A percentile compares a stretch with the other conserved stretches of the same genome.
Evolutionary conservation across 2,888 invertebrate species (phyloP).

Genomic region (Matsumyia berberina): DNA sequence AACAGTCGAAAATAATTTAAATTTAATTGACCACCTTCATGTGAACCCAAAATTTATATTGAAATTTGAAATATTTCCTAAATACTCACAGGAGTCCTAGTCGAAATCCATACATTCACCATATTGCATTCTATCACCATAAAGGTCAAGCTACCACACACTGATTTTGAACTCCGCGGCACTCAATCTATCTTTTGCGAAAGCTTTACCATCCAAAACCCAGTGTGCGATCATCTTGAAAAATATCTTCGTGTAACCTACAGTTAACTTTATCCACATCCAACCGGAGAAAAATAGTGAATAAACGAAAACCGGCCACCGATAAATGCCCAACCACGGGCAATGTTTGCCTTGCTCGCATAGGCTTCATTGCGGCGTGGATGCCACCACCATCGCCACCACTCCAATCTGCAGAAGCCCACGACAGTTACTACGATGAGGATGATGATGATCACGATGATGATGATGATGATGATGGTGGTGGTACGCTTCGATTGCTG

Average conservation of each 20-base stretch:
- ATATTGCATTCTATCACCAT: neutral
- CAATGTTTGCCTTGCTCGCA: conserved; percentile 51
- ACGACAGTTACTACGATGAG: conserved; percentile 32
- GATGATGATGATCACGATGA: conserved; percentile 30
- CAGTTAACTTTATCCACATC: conserved; percentile 69
- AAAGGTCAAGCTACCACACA: conserved; percentile 60
- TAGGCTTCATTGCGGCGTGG: conserved; percentile 54
- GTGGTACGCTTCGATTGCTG: conserved; percentile 63
- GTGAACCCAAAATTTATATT: neutral
- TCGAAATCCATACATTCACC: neutral
- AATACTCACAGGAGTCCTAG: neutral
- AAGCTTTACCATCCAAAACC: conserved; percentile 12
- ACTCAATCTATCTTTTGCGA: conserved; percentile 43
- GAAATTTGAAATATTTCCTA: neutral
- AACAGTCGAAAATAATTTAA: too few species aligned
- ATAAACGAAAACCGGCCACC: conserved; percentile 71
- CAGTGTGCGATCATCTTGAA: conserved; percentile 67
- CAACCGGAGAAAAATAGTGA: conserved; percentile 24
- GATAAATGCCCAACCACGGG: conserved; percentile 68
- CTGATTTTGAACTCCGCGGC: conserved; percentile 59
- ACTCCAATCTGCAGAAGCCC: conserved; percentile 65
- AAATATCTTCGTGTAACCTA: conserved; percentile 73
- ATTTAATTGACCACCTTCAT: too few species aligned
- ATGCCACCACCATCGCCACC: conserved; percentile 38
- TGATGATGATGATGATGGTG: conserved; percentile 34